Conservation (phyloP, 2,888 invertebrate species). For the Elegia similella region DNA sequence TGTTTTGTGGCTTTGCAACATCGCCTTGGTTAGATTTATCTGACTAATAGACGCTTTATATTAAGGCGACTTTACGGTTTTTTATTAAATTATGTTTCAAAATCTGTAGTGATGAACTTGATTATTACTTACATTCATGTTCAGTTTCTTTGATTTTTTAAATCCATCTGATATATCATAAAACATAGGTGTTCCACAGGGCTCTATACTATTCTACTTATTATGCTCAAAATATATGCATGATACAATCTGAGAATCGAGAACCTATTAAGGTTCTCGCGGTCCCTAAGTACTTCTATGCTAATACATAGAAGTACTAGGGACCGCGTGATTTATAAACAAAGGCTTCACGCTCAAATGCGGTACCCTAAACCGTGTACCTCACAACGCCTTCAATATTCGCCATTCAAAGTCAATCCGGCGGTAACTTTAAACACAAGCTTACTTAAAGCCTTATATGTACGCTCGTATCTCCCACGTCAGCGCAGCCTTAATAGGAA, state of each 20-base stretch:
- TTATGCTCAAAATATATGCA: too few relatives aligned
- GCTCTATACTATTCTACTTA: too few relatives aligned
- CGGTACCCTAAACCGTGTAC: constrained; percentile 8
- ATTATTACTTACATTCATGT: too few relatives aligned
- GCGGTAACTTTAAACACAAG: constrained; percentile 44
- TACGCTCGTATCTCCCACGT: constrained; percentile 38
- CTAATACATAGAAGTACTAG: background rate
- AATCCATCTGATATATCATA: too few relatives aligned
- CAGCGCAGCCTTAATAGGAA: constrained; percentile 43
- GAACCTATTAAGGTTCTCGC: too few relatives aligned
- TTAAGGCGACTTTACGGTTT: background rate
- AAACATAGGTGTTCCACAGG: too few relatives aligned
- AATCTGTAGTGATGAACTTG: background rate
- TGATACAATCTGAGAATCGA: too few relatives aligned
- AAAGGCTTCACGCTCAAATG: background rate
- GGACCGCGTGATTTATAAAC: background rate
- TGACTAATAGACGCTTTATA: background rate
- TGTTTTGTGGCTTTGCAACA: background rate
- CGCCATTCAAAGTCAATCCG: constrained; percentile 58
- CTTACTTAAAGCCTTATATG: constrained; percentile 51
- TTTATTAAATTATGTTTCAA: background rate
- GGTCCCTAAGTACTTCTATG: too few relatives aligned
- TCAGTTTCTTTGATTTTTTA: too few relatives aligned
- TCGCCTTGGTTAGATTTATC: background rate
- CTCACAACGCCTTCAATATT: constrained; percentile 43